These are phyloP conservation scores for Hermodice carunculata DNA, from an alignment of 2,888 invertebrate species.

Conservation along the genomic window DNA sequence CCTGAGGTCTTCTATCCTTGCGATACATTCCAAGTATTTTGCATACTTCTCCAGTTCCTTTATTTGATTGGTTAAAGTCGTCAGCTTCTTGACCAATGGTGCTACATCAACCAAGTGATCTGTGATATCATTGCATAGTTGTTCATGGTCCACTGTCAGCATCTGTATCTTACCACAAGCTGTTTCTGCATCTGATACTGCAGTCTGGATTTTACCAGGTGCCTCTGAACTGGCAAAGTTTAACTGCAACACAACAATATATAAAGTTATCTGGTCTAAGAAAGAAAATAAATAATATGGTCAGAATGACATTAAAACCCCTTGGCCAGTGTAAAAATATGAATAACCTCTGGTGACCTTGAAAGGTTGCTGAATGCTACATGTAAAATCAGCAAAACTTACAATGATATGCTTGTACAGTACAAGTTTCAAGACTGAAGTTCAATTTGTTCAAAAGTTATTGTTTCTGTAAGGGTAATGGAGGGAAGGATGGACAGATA, in stretches of 20 bases:
- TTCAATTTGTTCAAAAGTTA: too few species aligned
- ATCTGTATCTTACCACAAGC: slow-evolving; percentile 42
- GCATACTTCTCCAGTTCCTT: slow-evolving; percentile 56
- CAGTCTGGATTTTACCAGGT: slow-evolving; percentile 58
- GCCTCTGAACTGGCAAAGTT: slow-evolving; percentile 58
- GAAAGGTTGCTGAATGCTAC: too few species aligned
- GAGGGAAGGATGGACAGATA: too few species aligned
- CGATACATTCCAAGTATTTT: slow-evolving; percentile 33
- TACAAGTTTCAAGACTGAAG: too few species aligned
- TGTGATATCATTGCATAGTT: slow-evolving; percentile 48
- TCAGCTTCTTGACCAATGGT: slow-evolving; percentile 49
- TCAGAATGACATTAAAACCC: too few species aligned
- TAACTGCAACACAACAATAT: slow-evolving; percentile 44
- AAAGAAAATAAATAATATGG: neutral
- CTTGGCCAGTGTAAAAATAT: too few species aligned
- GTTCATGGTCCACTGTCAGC: slow-evolving; percentile 49
- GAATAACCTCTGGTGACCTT: too few species aligned
- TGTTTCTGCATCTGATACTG: slow-evolving; percentile 53
- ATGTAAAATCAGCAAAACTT: too few species aligned
- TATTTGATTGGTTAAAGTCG: slow-evolving; percentile 49
- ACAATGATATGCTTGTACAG: too few species aligned
- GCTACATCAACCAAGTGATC: slow-evolving; percentile 49
- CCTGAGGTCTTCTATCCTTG: slow-evolving; percentile 62
- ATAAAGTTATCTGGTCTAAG: neutral
- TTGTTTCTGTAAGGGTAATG: too few species aligned